A percentile compares a stretch with the other conserved stretches of the same genome.
Evolutionary conservation across 2,797 vertebrate genomes (phyloP).

Genomic region (Rhabdophis nuchalis): DNA sequence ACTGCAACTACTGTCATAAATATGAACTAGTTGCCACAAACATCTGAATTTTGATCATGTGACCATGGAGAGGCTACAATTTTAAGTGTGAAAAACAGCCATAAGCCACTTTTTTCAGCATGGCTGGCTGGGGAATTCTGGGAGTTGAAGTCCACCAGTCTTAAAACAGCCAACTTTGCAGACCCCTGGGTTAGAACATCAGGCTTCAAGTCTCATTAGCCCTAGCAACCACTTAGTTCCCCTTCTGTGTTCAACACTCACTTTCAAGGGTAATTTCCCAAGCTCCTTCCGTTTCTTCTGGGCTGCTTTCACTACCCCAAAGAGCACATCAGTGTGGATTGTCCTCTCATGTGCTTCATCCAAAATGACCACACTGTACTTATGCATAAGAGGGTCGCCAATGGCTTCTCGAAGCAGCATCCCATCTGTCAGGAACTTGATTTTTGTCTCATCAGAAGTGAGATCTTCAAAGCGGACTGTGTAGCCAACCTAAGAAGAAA

Average conservation of each 20-base stretch:
- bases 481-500: conserved; percentile 83
- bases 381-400: conserved; percentile 84
- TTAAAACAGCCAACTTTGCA: too few relatives aligned
- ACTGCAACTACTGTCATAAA: not conserved
- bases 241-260: conserved; percentile 44
- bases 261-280: conserved; percentile 83
- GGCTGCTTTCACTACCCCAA: conserved; percentile 89
- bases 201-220: not conserved
- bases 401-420: conserved; percentile 95
- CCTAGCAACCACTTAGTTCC: not conserved
- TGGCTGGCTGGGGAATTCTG: too few relatives aligned
- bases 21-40: not conserved
- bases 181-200: too few relatives aligned
- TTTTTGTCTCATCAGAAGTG: conserved; percentile 83
- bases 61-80: not conserved
- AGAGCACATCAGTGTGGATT: conserved; percentile 91
- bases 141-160: too few relatives aligned
- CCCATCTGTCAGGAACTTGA: conserved; percentile 94
- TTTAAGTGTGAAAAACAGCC: not conserved
- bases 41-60: not conserved
- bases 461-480: conserved; percentile 93
- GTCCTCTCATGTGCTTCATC: conserved; percentile 96
- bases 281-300: conserved; percentile 83
- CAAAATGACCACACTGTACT: conserved; percentile 87
- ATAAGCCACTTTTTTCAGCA: too few relatives aligned